Evolutionary conservation across 2,888 invertebrate genomes (phyloP), one percentile per base, ranked within the genome.

Genomic region (Tubulanus polymorphus): DNA sequence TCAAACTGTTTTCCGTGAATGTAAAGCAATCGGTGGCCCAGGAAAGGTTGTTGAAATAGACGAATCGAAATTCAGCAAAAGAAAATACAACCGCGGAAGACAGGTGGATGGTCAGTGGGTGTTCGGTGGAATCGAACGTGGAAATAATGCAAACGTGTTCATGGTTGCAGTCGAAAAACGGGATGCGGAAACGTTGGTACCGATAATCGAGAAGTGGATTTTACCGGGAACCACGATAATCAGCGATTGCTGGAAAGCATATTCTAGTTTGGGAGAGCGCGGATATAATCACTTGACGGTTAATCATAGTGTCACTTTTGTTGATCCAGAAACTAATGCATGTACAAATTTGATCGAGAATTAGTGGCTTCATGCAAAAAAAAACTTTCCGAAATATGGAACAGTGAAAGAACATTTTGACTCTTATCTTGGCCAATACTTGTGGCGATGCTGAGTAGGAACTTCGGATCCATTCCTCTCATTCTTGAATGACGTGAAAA

Each of bases 51-150:
- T 60, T 1, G 61, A 62, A 45, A 59, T 62, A 3, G 60, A 60
- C 20, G 46, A 58, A 32, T 49, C 30, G n/a, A 60, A 63, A 27
- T 61, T 59, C 46, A 55, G 60, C n/a, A 59, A 57, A 23, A 27
- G 63, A 20, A 63, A 63, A 55, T 61, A 49, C 26, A 53, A 62
- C 25, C 47, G 51, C 29, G 61, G 58, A 32, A 54, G 49, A 29
- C 28, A 53, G n/a, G 62, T 63, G 12, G 60, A 60, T 15, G 59
- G 58, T 12, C 51, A 54, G 5, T 59, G 62, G 60, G 57, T 54
- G 1, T 57, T 54, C 23, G 60, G 55, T 1, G 60, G 59, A 1
- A 57, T 59, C 18, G 56, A 58, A n/a, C 18, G 54, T 30, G 54
- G 52, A 10, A 49, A 29, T 41, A 18, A 23, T 18, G 37, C 28